Evolutionary conservation across 2,888 invertebrate genomes (phyloP).

Genomic region (Epinotia nisella): DNA sequence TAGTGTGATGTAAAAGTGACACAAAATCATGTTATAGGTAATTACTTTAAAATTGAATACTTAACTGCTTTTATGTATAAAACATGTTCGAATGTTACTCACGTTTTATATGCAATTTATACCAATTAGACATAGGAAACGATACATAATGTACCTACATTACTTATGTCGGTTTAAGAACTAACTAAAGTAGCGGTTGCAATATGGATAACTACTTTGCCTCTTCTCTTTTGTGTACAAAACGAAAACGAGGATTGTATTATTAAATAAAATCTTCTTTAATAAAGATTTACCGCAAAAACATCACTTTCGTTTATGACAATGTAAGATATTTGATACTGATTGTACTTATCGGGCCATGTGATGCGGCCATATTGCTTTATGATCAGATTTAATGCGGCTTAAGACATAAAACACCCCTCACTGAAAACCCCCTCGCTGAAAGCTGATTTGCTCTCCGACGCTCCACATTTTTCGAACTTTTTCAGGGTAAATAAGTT

Average conservation of each 20-base stretch:
- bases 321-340: constrained; percentile 3
- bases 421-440: no score
- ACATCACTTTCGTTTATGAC: not conserved
- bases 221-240: not conserved
- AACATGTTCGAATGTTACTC: no score
- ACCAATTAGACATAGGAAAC: no score
- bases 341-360: constrained; percentile 45
- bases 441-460: constrained; percentile 40
- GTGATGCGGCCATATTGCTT: constrained; percentile 50
- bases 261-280: not conserved
- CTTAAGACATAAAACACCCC: constrained; percentile 59
- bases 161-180: no score
- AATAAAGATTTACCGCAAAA: no score
- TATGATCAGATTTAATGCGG: constrained; percentile 54
- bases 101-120: no score
- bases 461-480: constrained; percentile 18
- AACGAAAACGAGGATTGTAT: not conserved
- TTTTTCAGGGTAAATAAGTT: constrained; percentile 7
- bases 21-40: no score
- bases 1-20: no score
- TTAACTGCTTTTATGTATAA: no score
- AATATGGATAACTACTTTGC: not conserved
- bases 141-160: no score
- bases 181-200: no score
- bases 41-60: no score